Conservation (phyloP, 2,797 vertebrate genomes). For the Aldrovandia affinis region DNA sequence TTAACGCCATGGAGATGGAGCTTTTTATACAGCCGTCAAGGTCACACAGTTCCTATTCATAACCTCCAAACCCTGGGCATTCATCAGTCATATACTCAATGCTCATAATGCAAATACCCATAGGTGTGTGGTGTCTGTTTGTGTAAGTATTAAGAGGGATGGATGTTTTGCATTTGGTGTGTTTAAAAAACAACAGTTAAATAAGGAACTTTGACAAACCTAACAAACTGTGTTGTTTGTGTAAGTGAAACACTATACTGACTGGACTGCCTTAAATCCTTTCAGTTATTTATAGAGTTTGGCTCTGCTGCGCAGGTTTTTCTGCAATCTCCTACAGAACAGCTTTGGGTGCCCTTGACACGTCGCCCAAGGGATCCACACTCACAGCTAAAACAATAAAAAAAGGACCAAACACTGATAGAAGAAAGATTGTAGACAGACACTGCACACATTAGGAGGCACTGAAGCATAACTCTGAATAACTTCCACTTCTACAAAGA, state of each 20-base stretch:
- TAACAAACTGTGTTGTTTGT: no score
- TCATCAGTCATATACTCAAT: no score
- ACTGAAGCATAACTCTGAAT: neutral
- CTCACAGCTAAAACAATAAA: neutral
- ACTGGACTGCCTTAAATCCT: neutral
- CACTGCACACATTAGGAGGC: neutral
- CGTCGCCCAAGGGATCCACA: neutral
- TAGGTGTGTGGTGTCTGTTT: no score
- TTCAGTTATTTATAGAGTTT: neutral
- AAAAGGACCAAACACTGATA: neutral
- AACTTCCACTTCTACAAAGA: neutral
- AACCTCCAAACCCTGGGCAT: no score
- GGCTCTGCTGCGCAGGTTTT: conserved; percentile 1
- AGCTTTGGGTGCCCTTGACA: neutral
- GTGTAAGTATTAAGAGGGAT: neutral
- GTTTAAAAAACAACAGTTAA: neutral
- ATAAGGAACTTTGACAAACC: no score
- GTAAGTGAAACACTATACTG: neutral
- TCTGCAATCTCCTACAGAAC: neutral
- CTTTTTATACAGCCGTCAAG: neutral
- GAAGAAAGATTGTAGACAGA: neutral
- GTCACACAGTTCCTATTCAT: no score
- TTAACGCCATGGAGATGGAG: neutral
- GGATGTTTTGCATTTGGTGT: neutral
- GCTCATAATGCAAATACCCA: no score